Percentiles rank a stretch among this genome's conserved stretches.
Conservation (phyloP, 2,888 invertebrate genomes). For the Gastrophysa polygoni region DNA sequence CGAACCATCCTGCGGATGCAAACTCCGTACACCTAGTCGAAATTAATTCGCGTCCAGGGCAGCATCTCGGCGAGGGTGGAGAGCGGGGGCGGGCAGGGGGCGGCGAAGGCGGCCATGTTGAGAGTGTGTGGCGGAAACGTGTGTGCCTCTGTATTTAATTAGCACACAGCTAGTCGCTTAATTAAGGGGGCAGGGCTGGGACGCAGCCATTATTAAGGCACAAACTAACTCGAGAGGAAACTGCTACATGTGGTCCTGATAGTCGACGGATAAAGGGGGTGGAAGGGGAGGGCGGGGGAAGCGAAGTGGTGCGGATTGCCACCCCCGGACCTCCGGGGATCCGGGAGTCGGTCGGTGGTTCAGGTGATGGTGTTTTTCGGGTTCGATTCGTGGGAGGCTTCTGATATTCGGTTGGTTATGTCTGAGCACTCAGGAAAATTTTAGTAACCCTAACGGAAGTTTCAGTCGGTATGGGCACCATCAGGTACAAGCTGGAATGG, state of each 20-base stretch:
- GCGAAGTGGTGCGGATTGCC: not conserved
- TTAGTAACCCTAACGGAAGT: too few relatives aligned
- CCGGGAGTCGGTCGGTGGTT: too few relatives aligned
- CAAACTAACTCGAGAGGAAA: constrained; percentile 55
- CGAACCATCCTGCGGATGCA: constrained; percentile 45
- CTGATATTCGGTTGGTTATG: too few relatives aligned
- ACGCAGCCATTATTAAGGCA: constrained; percentile 54
- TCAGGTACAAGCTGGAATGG: too few relatives aligned
- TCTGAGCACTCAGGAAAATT: too few relatives aligned
- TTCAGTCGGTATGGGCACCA: too few relatives aligned
- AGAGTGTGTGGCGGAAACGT: constrained; percentile 53
- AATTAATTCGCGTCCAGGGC: constrained; percentile 56
- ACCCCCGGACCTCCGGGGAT: constrained; percentile 10
- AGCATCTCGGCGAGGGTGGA: constrained; percentile 29
- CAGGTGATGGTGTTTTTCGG: too few relatives aligned
- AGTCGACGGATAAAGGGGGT: constrained; percentile 32
- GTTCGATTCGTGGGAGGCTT: too few relatives aligned
- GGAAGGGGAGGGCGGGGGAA: too few relatives aligned
- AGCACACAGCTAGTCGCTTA: constrained; percentile 56
- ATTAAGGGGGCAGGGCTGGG: constrained; percentile 57
- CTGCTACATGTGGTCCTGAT: constrained; percentile 53
- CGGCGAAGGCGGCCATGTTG: constrained; percentile 47
- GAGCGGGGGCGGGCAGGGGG: constrained; percentile 23
- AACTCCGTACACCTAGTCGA: constrained; percentile 53
- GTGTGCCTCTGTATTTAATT: constrained; percentile 57